phyloP scores from a whole-genome alignment of 2,888 invertebrate genomes.

The Poecilus cupreus region DNA sequence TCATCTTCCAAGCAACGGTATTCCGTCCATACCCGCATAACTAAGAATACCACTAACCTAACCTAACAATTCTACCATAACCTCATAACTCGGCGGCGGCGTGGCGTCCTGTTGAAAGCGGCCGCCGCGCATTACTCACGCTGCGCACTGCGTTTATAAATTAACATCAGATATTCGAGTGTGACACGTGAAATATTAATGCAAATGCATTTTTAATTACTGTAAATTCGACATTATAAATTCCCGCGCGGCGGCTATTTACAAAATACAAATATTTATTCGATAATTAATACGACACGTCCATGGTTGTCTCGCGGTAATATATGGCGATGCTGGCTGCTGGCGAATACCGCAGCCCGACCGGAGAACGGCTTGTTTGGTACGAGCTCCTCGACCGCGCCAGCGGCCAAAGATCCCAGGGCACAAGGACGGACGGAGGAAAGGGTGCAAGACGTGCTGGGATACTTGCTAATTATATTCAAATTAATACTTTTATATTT shows the following conservation, averaged over 20 bases:
- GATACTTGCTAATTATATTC: too few species aligned
- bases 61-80: not conserved
- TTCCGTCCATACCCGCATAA: not conserved
- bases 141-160: constrained; percentile 29
- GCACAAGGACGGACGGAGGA: too few species aligned
- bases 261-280: constrained; percentile 59
- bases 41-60: constrained; percentile 1
- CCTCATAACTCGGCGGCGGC: not conserved
- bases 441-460: not conserved
- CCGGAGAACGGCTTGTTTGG: too few species aligned
- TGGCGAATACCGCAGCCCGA: constrained; percentile 8
- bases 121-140: constrained; percentile 5
- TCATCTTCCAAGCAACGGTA: not conserved
- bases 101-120: not conserved
- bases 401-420: too few species aligned
- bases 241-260: constrained; percentile 49
- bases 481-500: too few species aligned
- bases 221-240: constrained; percentile 59
- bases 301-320: constrained; percentile 54
- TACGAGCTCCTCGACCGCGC: too few species aligned
- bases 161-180: constrained; percentile 39
- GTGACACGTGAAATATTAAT: constrained; percentile 57
- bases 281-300: constrained; percentile 57
- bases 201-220: constrained; percentile 60
- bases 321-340: constrained; percentile 49